Evolutionary conservation across 23 tunicate species (phyloP), one percentile per base, ranked within the genome.

Genomic region (Diplosoma virens): DNA sequence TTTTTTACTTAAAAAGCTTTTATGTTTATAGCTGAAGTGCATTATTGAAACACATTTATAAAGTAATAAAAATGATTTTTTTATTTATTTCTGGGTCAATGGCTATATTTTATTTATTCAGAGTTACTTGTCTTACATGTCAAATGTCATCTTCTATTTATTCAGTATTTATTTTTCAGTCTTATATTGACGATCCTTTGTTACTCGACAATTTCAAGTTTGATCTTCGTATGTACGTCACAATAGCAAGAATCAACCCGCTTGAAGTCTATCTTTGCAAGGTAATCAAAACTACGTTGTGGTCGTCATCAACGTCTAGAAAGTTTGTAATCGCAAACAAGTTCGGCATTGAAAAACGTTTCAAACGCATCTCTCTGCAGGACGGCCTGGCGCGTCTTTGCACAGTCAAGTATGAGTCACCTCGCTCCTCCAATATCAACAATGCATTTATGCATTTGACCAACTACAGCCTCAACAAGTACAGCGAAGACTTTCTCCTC

Each of bases 341-440:
- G n/a, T n/a, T n/a, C n/a, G n/a, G n/a, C n/a, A n/a, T n/a, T n/a
- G n/a, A n/a, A n/a, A n/a, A n/a, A n/a, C n/a, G n/a, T n/a, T n/a
- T n/a, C 52, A 45, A 45, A 45, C 52, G 52, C 16, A 45, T 45
- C 33, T 59, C 9, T 63, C 9, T 59, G 7, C 26, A 92, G 97
- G 97, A 92, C 36, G 97, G 97, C n/a, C 79, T 92, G 18, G 97
- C 97, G 35, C 67, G 97, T 24, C 80, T 92, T 1, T 92, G 97
- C 35, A 92, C 97, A 0, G 84, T 75, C 14, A 71, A 67, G 52
- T 92, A 92, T 76, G 92, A 92, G 52, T 7, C 69, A 21, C 97
- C 97, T 25, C 77, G 69, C 0, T 25, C 81, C 24, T 58, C 84
- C 23, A 92, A 92, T 72, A 68, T 92, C 28, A 23, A 76, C 53